phyloP scores from a whole-genome alignment of 30 jellyfish, hydroid and myxozoan species.

The Pelagia noctiluca region DNA sequence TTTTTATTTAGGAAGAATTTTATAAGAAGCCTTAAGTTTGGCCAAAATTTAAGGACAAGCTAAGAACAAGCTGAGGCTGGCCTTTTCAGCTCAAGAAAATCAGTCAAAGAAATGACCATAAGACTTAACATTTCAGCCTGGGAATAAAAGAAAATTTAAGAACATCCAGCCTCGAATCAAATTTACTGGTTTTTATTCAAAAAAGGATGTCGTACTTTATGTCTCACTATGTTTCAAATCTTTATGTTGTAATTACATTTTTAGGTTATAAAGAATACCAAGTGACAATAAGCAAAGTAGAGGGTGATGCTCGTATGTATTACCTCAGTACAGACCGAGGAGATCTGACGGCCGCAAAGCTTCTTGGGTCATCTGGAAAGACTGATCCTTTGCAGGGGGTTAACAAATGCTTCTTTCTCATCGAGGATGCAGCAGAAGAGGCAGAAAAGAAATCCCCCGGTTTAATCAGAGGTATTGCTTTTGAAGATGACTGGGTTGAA shows the following conservation, averaged over 20 bases:
- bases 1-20: too few relatives aligned
- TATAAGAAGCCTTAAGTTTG: too few relatives aligned
- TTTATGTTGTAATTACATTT: not conserved
- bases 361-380: slow-evolving; percentile 55
- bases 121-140: not conserved
- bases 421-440: slow-evolving; percentile 41
- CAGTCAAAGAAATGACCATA: too few relatives aligned
- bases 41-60: too few relatives aligned
- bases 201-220: not conserved
- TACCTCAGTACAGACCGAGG: slow-evolving; percentile 68
- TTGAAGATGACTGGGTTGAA: slow-evolving; percentile 88
- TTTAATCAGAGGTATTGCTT: slow-evolving; percentile 70
- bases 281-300: slow-evolving; percentile 59
- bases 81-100: too few relatives aligned
- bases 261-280: slow-evolving; percentile 68
- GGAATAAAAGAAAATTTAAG: not conserved
- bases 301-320: slow-evolving; percentile 34
- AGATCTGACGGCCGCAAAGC: slow-evolving; percentile 63
- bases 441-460: slow-evolving; percentile 65
- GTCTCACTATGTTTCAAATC: not conserved
- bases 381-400: slow-evolving; percentile 60
- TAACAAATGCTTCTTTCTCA: slow-evolving; percentile 67
- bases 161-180: not conserved
- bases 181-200: not conserved
- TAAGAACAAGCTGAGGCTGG: too few relatives aligned